Conservation (phyloP, 2,888 invertebrate genomes). For the Melieria picta region DNA sequence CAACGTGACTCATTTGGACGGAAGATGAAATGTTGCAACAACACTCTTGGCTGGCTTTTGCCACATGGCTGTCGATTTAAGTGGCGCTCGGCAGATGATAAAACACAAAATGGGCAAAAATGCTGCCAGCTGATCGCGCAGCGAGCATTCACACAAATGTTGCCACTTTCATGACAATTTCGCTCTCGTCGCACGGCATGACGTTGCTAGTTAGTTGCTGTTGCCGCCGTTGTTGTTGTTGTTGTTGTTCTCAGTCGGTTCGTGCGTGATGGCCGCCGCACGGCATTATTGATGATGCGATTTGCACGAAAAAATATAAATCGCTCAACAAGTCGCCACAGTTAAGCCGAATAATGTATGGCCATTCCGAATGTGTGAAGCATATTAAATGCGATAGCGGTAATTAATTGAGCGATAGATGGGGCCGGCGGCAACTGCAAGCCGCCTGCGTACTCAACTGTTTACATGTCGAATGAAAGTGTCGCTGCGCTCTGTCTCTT, state of each 20-base stretch:
- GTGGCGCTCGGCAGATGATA: constrained; percentile 13
- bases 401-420: constrained; percentile 37
- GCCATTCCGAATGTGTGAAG: constrained; percentile 34
- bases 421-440: constrained; percentile 1
- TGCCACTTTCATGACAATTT: constrained; percentile 27
- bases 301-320: constrained; percentile 30
- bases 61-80: constrained; percentile 5
- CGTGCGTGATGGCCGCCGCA: constrained; percentile 11
- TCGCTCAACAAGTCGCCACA: constrained; percentile 30
- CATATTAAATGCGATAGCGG: constrained; percentile 27
- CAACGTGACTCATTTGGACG: constrained; percentile 29
- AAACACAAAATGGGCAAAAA: background rate
- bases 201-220: background rate
- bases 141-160: constrained; percentile 30
- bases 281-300: constrained; percentile 1
- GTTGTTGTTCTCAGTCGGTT: background rate
- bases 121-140: background rate
- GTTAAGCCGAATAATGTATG: constrained; percentile 30
- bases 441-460: background rate
- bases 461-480: too few relatives aligned
- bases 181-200: background rate
- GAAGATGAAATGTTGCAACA: background rate
- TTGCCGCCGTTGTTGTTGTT: background rate
- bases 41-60: too few relatives aligned
- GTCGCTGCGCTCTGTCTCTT: too few relatives aligned